Evolutionary conservation across 2,113 vertebrate species (phyloP), one percentile per base, ranked within the genome.

Genomic region (Urocolius indicus): DNA sequence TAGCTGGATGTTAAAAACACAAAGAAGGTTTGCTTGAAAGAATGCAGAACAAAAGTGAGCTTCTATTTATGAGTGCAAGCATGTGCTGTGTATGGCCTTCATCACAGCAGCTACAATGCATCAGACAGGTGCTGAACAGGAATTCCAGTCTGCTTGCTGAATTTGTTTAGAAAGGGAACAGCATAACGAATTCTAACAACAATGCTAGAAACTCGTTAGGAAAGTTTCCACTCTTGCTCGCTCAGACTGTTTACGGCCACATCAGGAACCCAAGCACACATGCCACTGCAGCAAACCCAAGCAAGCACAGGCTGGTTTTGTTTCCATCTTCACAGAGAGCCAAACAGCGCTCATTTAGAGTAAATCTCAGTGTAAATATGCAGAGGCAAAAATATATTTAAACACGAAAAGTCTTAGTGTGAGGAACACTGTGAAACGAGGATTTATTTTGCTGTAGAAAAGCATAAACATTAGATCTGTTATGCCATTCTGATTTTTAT

Each of bases 101-200:
- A 9, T 27, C 94, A 51, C 4, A 0, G 6, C 1, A 11, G 58
- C 78, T 48, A 90, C 88, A 92, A 94, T 30, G 94, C 83, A n/a
- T 11, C 36, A n/a, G 88, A 36, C 88, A 97, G 92, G 94, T 92
- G 94, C 92, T 95, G 11, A 48, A 49, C 83, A 95, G 79, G 72
- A 88, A 90, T 3, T 65, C 55, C 88, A 80, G 79, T 5, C 94
- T 80, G 72, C 62, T 90, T 11, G 46, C 68, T 27, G 88, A 17
- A 52, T 55, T 59, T 57, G 55, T 46, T 86, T 81, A 66, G 80
- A 86, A 89, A 51, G 5, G 46, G 63, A 61, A 52, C 85, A 51
- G 85, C 90, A 77, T 18, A 96, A 96, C 79, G 26, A 95, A 97
- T 95, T 69, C 79, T 29, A 80, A 13, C 71, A n/a, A 29, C 49